Base-by-base conservation (phyloP, 2,113 vertebrate genomes). In the Potamarius usumacintae region DNA sequence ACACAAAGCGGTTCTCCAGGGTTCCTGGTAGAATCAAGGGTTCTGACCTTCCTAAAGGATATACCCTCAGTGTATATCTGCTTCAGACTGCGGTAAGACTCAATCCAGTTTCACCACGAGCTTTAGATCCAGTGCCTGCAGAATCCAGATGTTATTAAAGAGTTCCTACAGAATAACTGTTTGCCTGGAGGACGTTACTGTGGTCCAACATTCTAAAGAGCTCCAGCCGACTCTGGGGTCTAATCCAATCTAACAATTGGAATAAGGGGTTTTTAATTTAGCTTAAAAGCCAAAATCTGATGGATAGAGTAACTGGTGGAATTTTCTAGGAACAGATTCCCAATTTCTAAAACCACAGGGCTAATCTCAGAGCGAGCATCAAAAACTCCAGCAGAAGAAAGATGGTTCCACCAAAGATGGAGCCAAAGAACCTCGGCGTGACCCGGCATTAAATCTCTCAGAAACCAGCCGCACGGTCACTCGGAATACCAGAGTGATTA, bases 281-380 rank as follows among this genome's bases (percentile, higher is more conserved):
- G 27, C 79, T 42, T 60, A 81, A 81, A 81, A 81, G 57, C 55
- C 79, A 81, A 81, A 81, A 81, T 81, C 79, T 81, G 79, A 81
- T 81, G 55, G 79, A 81, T 81, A 34, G 79, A 81, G 55, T 81
- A 81, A 81, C 79, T 60, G 57, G 53, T 3, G 79, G 55, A 81
- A 81, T 60, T 81, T 81, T 81, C 79, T 6, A 60, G 3, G 55
- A 60, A 27, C 78, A 17, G 53, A 17, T 67, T 67, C 62, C 25
- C 22, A 65, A 53, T 83, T 83, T 65, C 42, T 5, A 18, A 67
- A 53, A 69, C 82, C 82, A 4, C 63, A 83, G 81, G 20, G 20
- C 60, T 82, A 62, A 62, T 67, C 81, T 65, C 34, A 50, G 60
- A 80, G 25, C 6, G 18, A 58, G 55, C 27, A 34, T 60, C 79